Evolutionary conservation across 2,888 invertebrate genomes (phyloP).

Genomic region (Aricia artaxerxes): DNA sequence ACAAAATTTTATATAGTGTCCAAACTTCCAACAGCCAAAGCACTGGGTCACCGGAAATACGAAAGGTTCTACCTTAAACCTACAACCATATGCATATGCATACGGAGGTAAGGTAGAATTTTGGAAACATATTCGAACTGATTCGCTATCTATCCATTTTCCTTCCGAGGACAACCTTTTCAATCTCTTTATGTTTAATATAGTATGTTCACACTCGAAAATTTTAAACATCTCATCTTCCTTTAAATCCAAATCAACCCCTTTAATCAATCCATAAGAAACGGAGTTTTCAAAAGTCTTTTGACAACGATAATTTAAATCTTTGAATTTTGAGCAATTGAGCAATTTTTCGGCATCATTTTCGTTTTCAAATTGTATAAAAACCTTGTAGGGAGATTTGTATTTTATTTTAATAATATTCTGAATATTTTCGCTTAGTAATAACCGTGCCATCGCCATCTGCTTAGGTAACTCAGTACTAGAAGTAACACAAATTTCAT

Average conservation of each 20-base stretch:
- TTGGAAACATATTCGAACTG: conserved; percentile 30
- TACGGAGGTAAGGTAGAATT: conserved; percentile 23
- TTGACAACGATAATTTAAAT: conserved; percentile 35
- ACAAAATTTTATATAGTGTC: not conserved
- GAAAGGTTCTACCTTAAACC: conserved; percentile 32
- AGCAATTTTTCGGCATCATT: conserved; percentile 37
- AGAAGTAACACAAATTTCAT: conserved; percentile 38
- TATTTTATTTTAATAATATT: conserved; percentile 40
- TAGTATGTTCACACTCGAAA: conserved; percentile 31
- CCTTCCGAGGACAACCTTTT: conserved; percentile 24
- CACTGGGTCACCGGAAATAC: conserved; percentile 31
- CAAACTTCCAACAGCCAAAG: conserved; percentile 31
- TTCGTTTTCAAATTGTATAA: conserved; percentile 36
- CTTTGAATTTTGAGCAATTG: conserved; percentile 36
- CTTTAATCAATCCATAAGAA: conserved; percentile 39
- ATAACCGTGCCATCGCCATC: conserved; percentile 40
- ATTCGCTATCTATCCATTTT: conserved; percentile 33
- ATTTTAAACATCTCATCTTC: conserved; percentile 36
- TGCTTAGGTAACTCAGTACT: conserved; percentile 38
- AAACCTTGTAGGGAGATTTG: conserved; percentile 38
- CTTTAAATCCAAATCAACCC: conserved; percentile 36
- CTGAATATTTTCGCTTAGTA: conserved; percentile 38
- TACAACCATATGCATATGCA: conserved; percentile 30
- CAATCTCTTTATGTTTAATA: conserved; percentile 36
- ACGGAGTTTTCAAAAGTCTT: conserved; percentile 32